Evolutionary conservation across 2,113 vertebrate genomes (phyloP).

Genomic region (Clarias batrachus): DNA sequence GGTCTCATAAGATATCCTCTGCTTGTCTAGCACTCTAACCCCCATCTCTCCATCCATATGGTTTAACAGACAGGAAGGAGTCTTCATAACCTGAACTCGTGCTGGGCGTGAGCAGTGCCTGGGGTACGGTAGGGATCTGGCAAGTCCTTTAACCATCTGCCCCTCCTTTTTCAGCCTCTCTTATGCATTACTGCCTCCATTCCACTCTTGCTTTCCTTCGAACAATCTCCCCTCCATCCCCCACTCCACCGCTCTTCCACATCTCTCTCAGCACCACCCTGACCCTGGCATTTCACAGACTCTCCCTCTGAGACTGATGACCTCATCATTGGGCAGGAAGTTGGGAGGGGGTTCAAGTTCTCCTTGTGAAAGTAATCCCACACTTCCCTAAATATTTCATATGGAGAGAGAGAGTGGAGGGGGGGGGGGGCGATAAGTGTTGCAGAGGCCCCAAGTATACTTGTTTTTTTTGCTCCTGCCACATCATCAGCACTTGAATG

Average conservation of each 20-base stretch:
- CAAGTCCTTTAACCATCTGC: constrained; percentile 43
- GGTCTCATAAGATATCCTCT: constrained; percentile 65
- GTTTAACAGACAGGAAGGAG: constrained; percentile 42
- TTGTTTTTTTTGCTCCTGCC: constrained; percentile 64
- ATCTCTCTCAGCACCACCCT: constrained; percentile 48
- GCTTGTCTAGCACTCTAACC: constrained; percentile 47
- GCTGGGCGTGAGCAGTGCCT: constrained; percentile 55
- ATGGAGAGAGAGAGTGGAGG: constrained; percentile 17
- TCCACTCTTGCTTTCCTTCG: constrained; percentile 23
- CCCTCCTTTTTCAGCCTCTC: constrained; percentile 12
- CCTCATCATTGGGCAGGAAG: constrained; percentile 77
- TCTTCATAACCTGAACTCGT: constrained; percentile 62
- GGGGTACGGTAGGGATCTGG: constrained; percentile 51
- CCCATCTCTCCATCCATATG: constrained; percentile 36
- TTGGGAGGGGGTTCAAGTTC: constrained; percentile 72
- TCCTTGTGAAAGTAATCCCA: constrained; percentile 73
- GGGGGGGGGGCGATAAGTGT: constrained; percentile 30
- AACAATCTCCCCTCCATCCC: constrained; percentile 17
- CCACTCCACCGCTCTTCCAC: constrained; percentile 10
- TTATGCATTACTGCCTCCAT: constrained; percentile 2
- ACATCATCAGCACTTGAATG: constrained; percentile 58
- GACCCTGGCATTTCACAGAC: constrained; percentile 68
- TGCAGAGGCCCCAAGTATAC: constrained; percentile 56
- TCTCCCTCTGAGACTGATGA: constrained; percentile 74
- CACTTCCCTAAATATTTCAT: constrained; percentile 67